A percentile compares a stretch with the other conserved stretches of the same genome.
These are phyloP conservation scores for Tragelaphus eurycerus DNA, from an alignment of 2,797 vertebrate species.

Conservation along the genomic window DNA sequence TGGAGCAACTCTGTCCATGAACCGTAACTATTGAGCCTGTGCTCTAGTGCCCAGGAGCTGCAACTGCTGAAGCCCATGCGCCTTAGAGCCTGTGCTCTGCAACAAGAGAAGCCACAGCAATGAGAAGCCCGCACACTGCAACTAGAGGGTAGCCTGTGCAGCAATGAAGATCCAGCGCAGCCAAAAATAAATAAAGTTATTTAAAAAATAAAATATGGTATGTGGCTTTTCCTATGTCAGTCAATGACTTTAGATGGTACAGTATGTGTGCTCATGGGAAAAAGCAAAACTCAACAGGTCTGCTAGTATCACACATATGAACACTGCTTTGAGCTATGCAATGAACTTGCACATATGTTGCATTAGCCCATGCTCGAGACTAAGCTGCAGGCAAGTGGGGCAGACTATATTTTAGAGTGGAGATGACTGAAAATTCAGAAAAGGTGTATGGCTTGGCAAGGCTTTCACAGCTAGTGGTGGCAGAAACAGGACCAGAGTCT, in stretches of 20 bases:
- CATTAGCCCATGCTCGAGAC: background rate
- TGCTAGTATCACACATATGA: background rate
- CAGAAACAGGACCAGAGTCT: background rate
- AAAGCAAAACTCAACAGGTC: background rate
- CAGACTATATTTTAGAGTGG: background rate
- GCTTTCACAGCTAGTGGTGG: background rate
- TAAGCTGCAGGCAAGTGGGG: background rate
- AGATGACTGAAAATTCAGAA: background rate
- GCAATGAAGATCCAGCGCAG: background rate
- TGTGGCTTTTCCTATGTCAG: background rate
- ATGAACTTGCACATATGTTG: background rate
- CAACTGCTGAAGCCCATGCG: rapidly evolving
- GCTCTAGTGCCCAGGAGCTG: background rate
- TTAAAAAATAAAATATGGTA: background rate
- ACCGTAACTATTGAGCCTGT: background rate
- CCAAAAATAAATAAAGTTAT: background rate
- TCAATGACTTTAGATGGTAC: background rate
- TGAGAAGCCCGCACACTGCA: background rate
- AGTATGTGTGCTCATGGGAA: background rate
- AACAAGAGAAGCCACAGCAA: background rate
- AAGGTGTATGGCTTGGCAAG: too few species aligned
- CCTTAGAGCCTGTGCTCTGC: background rate
- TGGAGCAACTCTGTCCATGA: background rate
- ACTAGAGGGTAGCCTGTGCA: background rate
- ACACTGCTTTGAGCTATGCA: background rate